Conservation (phyloP, 1,140 invertebrate genomes). For the Dufourea novaeangliae region DNA sequence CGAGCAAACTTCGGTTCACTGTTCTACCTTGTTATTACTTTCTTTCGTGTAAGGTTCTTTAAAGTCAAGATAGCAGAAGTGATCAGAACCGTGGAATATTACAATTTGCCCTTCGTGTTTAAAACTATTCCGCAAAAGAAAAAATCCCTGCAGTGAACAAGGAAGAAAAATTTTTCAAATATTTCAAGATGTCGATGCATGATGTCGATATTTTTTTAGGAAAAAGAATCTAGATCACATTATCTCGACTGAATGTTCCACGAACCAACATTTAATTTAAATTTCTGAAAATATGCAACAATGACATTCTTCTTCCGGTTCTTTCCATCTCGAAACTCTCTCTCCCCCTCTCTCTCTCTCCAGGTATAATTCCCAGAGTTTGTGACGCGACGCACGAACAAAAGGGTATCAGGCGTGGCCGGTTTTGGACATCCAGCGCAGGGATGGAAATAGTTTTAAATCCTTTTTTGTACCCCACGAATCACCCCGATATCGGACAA, state of each 20-base stretch:
- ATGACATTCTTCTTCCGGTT: not conserved
- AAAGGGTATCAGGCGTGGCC: not conserved
- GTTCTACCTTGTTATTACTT: not conserved
- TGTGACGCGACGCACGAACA: not conserved
- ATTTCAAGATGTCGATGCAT: too few relatives aligned
- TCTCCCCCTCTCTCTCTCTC: not conserved
- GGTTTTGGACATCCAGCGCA: not conserved
- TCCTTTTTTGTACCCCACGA: not conserved
- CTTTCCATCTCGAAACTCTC: too few relatives aligned
- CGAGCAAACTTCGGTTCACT: not conserved
- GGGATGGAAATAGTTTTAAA: slow-evolving; percentile 21
- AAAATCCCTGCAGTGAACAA: too few relatives aligned
- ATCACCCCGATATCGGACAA: not conserved
- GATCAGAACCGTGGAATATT: not conserved
- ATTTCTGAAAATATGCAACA: too few relatives aligned
- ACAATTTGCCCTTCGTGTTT: not conserved
- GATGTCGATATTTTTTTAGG: too few relatives aligned
- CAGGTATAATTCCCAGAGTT: not conserved
- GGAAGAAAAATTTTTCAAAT: too few relatives aligned
- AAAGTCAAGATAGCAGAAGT: too few relatives aligned
- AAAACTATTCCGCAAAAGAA: too few relatives aligned
- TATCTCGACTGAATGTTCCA: too few relatives aligned
- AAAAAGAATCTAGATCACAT: too few relatives aligned
- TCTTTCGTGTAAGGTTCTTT: not conserved
- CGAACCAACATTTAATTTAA: too few relatives aligned